Conservation (phyloP, 2,888 invertebrate genomes). For the Drosophila rubida region DNA sequence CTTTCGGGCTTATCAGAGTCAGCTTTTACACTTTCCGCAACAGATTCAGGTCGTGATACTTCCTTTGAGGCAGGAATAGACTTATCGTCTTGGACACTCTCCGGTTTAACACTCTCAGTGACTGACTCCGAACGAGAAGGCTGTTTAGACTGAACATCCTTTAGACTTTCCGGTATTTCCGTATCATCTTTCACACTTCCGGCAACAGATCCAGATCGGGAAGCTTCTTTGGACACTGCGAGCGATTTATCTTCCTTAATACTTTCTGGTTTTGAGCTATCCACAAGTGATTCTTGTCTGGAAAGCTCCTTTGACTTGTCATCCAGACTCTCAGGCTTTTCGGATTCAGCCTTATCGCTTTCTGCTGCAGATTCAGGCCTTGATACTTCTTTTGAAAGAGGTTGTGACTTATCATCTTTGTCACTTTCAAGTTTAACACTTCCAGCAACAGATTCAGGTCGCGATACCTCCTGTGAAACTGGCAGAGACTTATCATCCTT, state of each 20-base stretch:
- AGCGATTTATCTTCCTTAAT: background rate
- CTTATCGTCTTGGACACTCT: conserved; percentile 32
- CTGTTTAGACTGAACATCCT: conserved; percentile 38
- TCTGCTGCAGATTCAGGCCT: conserved; percentile 39
- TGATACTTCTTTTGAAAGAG: conserved; percentile 40
- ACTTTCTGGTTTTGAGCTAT: background rate
- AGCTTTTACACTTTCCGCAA: conserved; percentile 5
- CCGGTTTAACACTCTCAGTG: conserved; percentile 1
- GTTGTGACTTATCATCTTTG: conserved; percentile 27
- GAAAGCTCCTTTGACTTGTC: conserved; percentile 41
- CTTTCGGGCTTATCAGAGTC: conserved; percentile 15
- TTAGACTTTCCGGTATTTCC: conserved; percentile 31
- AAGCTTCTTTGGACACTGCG: conserved; percentile 22
- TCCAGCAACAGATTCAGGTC: conserved; percentile 37
- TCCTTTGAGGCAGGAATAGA: conserved; percentile 15
- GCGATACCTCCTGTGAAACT: conserved; percentile 38
- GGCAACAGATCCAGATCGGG: conserved; percentile 43
- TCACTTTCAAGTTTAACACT: conserved; percentile 21
- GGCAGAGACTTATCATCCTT: conserved; percentile 25
- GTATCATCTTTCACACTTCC: conserved; percentile 31
- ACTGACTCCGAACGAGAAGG: conserved; percentile 39
- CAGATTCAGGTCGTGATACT: conserved; percentile 52
- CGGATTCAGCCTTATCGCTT: conserved; percentile 31
- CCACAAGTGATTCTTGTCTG: conserved; percentile 12
- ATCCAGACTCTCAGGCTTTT: conserved; percentile 17